Percentiles rank a stretch among this genome's conserved stretches.
Conservation (phyloP, 2,113 vertebrate species). For the Thalassoma bifasciatum region DNA sequence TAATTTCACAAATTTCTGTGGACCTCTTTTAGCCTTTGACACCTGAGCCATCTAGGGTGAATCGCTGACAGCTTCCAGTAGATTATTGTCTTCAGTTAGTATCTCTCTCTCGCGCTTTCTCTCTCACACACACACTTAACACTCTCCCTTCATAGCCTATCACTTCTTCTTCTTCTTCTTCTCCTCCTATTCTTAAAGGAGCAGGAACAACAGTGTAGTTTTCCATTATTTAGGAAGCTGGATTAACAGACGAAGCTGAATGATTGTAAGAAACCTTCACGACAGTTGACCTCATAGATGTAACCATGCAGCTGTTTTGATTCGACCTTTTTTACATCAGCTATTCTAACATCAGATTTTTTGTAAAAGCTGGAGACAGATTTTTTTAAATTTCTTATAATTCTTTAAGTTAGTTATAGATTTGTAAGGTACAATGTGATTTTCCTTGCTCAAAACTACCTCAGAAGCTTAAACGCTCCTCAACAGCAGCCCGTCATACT, state of each 20-base stretch:
- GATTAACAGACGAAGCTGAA: constrained; percentile 48
- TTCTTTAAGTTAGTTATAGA: too few species aligned
- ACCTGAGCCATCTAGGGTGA: constrained; percentile 76
- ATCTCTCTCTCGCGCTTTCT: constrained; percentile 55
- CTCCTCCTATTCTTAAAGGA: constrained; percentile 27
- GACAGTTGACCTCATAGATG: constrained; percentile 24
- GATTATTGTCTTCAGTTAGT: constrained; percentile 67
- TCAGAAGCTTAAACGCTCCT: too few species aligned
- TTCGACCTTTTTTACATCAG: constrained; percentile 8
- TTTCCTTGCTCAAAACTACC: background rate
- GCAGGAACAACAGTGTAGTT: constrained; percentile 19
- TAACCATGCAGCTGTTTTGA: background rate
- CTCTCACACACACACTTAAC: constrained; percentile 10
- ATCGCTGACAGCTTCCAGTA: constrained; percentile 74
- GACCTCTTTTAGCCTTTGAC: constrained; percentile 83
- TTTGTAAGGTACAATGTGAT: background rate
- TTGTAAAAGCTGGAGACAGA: background rate
- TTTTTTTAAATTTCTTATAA: background rate
- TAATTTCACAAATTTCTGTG: constrained; percentile 81
- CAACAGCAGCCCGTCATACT: too few species aligned
- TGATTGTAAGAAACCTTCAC: constrained; percentile 26
- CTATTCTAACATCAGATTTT: background rate
- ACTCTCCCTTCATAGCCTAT: constrained; percentile 29
- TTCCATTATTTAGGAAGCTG: constrained; percentile 27
- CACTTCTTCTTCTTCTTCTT: constrained; percentile 24